Base-by-base conservation (phyloP, 2,797 vertebrate genomes). In the Selene dorsalis region DNA sequence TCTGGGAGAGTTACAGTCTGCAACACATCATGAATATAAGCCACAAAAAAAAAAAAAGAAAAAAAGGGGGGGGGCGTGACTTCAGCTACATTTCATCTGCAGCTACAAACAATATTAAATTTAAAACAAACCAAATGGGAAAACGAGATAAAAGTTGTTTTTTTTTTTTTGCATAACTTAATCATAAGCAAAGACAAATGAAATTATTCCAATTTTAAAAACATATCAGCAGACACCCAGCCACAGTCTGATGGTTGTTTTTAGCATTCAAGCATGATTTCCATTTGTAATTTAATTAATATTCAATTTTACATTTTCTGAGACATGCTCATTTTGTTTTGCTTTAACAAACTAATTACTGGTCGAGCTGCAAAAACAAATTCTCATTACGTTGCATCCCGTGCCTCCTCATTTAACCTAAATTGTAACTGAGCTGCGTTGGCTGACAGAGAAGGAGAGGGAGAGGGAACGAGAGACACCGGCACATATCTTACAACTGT, bases 331-430 rank as follows among this genome's bases (percentile, higher is more conserved):
- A 47, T 87, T 91, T 88, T 55, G 84, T 90, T 92, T 86, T 88
- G 74, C 87, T 88, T 93, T 93, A 86, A 91, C 81, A 89, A 92
- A 90, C 86, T 91, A 93, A 93, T 94, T 93, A 94, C 79, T 77
- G 48, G 74, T 72, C 50, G 65, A 77, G 82, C 61, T 17, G 76
- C 78, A 85, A 90, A 93, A 91, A 83, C 88, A 88, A 87, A 91
- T 90, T 91, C 73, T 83, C 84, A 91, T 92, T 88, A 91, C 87
- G 80, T 84, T 85, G 69, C 69, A 78, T 90, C 76, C 80, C 84
- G 58, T 82, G 85, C 65, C 77, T 85, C 74, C 77, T 87, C 72
- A 74, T 86, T 88, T 85, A 82, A 84, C 73, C 67, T 83, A 79
- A 85, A 77, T 82, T 67, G 77, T 78, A 83, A 88, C 26, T 43